Conservation (phyloP, 1,140 invertebrate genomes). For the Euura lappo region DNA sequence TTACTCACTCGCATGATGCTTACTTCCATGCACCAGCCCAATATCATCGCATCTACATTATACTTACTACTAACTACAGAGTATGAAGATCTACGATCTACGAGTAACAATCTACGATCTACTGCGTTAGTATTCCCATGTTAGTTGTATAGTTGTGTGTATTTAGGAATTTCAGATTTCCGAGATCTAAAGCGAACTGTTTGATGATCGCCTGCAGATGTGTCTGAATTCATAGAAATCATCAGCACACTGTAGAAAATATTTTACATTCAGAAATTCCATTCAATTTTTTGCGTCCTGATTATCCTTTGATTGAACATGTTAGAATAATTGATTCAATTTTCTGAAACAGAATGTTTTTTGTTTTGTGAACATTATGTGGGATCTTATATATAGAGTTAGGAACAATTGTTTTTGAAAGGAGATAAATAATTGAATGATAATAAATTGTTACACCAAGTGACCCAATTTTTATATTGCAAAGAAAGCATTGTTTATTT, state of each 20-base stretch:
- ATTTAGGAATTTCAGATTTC: background rate
- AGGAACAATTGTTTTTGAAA: background rate
- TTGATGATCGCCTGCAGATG: too few relatives aligned
- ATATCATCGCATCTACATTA: background rate
- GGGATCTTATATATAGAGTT: too few relatives aligned
- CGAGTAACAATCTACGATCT: background rate
- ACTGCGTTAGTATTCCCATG: background rate
- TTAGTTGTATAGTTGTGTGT: background rate
- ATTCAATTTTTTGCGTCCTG: too few relatives aligned
- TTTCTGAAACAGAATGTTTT: too few relatives aligned
- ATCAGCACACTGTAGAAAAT: too few relatives aligned
- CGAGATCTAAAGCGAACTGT: too few relatives aligned
- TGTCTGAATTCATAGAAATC: too few relatives aligned
- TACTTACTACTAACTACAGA: background rate
- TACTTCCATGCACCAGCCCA: background rate
- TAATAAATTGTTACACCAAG: conserved; percentile 36
- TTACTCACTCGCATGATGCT: background rate
- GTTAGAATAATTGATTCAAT: too few relatives aligned
- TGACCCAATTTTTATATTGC: conserved; percentile 39
- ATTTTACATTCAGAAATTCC: too few relatives aligned
- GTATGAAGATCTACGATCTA: conserved; percentile 1
- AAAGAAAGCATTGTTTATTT: conserved; percentile 59
- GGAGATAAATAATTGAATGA: background rate
- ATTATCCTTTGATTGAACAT: too few relatives aligned
- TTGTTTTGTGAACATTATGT: too few relatives aligned